A percentile compares a stretch with the other conserved stretches of the same genome.
Evolutionary conservation across 1,140 invertebrate species (phyloP).

Genomic region (Lerema accius): DNA sequence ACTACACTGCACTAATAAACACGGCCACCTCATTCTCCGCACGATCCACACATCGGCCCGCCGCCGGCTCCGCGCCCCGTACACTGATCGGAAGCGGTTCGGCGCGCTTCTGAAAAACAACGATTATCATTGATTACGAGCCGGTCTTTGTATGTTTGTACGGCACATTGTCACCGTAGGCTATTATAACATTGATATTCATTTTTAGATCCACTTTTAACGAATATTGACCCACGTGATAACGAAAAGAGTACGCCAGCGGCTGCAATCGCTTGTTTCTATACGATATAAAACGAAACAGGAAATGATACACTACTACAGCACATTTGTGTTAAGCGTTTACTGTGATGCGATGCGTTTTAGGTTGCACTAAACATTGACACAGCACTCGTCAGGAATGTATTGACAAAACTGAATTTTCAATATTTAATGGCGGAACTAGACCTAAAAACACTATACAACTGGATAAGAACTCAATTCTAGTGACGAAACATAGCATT

Average conservation of each 20-base stretch:
- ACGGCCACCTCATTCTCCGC: slow-evolving; percentile 50
- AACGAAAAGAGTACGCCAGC: slow-evolving; percentile 70
- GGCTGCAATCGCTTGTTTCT: slow-evolving; percentile 78
- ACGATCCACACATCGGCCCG: slow-evolving; percentile 52
- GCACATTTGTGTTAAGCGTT: slow-evolving; percentile 50
- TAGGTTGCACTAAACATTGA: slow-evolving; percentile 37
- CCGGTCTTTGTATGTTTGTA: slow-evolving; percentile 55
- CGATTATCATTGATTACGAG: slow-evolving; percentile 61
- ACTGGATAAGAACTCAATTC: slow-evolving; percentile 60
- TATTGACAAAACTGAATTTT: slow-evolving; percentile 56
- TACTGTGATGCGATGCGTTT: slow-evolving; percentile 37
- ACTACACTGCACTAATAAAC: slow-evolving; percentile 51
- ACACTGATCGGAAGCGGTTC: slow-evolving; percentile 42
- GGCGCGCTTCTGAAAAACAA: slow-evolving; percentile 75
- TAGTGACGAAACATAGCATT: slow-evolving; percentile 66
- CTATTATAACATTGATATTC: slow-evolving; percentile 44
- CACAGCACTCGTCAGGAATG: slow-evolving; percentile 37
- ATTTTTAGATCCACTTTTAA: slow-evolving; percentile 54
- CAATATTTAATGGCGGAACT: slow-evolving; percentile 71
- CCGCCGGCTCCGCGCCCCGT: slow-evolving; percentile 59
- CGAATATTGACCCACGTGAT: slow-evolving; percentile 81
- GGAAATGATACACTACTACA: slow-evolving; percentile 76
- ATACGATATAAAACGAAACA: slow-evolving; percentile 74
- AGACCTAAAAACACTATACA: slow-evolving; percentile 66
- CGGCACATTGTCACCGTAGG: slow-evolving; percentile 38